Evolutionary conservation across 1,140 invertebrate genomes (phyloP), one percentile per base, ranked within the genome.

Genomic region (Brachionus paranguensis): DNA sequence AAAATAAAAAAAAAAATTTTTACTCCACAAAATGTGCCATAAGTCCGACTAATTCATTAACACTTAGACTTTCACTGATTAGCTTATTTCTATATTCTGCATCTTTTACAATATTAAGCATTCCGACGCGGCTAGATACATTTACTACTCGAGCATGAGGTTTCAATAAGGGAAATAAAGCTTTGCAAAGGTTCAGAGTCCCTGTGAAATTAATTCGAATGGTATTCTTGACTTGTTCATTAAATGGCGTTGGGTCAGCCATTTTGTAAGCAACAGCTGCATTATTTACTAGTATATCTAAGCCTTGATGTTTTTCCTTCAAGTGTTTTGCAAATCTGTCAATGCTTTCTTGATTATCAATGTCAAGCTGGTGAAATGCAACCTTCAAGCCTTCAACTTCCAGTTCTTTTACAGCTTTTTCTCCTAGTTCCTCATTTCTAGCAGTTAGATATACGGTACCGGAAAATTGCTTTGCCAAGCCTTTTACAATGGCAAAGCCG

Each of bases 251-350:
- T 37, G 33, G 7, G 6, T 37, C 33, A 37, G 33, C 33, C 17
- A 55, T 55, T 55, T 55, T 55, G 7, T 55, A 55, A 3, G 45
- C 45, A 78, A 95, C 94, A 0, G 92, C 94, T 70, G 94, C 94
- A 91, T 96, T 95, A 87, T 95, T 95, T 0, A 95, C 91, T 10
- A 95, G 88, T 37, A 95, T 86, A 90, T 96, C 94, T 1, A 96
- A 87, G 1, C 94, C 93, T 12, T 92, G 92, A 88, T 95, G 91
- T 27, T 91, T 92, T 27, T 91, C 86, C 86, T 92, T 89, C 0
- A 96, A 86, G 86, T 91, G 92, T 84, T 92, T 90, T 0, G 89
- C 87, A 50, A 94, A 91, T 94, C 45, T 11, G 11, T 47, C 11
- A 47, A 47, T 47, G 45, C 45, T 47, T 24, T 90, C 88, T 5